A percentile compares a stretch with the other conserved stretches of the same genome.
Evolutionary conservation across 2,888 invertebrate species (phyloP).

Genomic region (Tridacna gigas): DNA sequence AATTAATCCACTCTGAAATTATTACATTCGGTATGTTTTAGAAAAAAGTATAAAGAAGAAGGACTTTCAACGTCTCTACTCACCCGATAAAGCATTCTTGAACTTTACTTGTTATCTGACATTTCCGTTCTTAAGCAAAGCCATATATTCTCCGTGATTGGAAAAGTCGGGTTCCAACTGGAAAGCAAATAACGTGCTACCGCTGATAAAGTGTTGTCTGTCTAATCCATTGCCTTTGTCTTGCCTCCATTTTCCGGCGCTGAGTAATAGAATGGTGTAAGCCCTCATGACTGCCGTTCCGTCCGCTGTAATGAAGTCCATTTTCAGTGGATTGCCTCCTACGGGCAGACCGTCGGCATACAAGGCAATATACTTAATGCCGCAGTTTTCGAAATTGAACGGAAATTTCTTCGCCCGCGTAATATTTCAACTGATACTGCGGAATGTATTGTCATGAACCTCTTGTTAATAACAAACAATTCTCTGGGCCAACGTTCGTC

Average conservation of each 20-base stretch:
- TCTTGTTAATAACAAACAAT: constrained; percentile 40
- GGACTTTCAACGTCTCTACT: neutral
- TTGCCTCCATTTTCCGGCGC: constrained; percentile 37
- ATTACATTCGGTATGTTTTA: neutral
- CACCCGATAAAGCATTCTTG: constrained; percentile 17
- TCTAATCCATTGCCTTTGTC: constrained; percentile 40
- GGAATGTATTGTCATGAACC: constrained; percentile 47
- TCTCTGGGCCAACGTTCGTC: constrained; percentile 49
- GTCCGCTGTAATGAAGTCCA: constrained; percentile 8
- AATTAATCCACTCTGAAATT: neutral
- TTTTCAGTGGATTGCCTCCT: constrained; percentile 43
- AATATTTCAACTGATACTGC: constrained; percentile 36
- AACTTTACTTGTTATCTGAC: constrained; percentile 26
- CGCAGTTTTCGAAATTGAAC: constrained; percentile 35
- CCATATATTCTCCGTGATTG: constrained; percentile 32
- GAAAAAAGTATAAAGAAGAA: neutral
- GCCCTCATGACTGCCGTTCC: constrained; percentile 21
- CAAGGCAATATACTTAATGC: constrained; percentile 44
- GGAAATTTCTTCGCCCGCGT: constrained; percentile 35
- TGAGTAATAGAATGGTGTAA: constrained; percentile 34
- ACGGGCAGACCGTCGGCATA: constrained; percentile 50
- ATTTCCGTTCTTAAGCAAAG: constrained; percentile 34
- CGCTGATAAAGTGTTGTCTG: constrained; percentile 37
- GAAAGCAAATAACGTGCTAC: constrained; percentile 45
- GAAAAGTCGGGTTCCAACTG: constrained; percentile 34